Evolutionary conservation across 2,797 vertebrate species (phyloP).

Genomic region (Scolopax bukidnonensis): DNA sequence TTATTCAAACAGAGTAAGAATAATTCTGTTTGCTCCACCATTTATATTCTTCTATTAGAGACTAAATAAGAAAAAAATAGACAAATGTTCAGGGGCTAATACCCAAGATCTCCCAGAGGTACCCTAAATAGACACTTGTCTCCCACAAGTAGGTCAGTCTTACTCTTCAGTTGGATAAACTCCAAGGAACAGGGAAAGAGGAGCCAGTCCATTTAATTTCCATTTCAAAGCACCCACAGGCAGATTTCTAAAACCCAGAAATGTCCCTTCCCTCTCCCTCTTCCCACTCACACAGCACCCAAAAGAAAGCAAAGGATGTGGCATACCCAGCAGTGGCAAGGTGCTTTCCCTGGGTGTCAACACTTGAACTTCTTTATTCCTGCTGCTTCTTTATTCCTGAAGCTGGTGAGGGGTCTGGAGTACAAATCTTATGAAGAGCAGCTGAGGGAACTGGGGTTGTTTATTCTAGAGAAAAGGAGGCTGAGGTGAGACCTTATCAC

Average conservation of each 20-base stretch:
- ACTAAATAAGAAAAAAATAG: neutral
- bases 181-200: neutral
- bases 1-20: neutral
- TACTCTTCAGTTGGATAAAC: neutral
- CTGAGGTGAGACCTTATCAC: neutral
- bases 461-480: neutral
- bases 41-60: neutral
- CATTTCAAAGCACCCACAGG: neutral
- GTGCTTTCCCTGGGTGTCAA: neutral
- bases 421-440: neutral
- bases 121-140: neutral
- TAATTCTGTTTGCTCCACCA: neutral
- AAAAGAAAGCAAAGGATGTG: neutral
- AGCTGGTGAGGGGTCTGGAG: neutral
- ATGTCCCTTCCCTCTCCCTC: neutral
- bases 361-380: too few relatives aligned
- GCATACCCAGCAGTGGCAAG: rapidly evolving
- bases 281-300: neutral
- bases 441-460: neutral
- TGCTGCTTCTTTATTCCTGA: too few relatives aligned
- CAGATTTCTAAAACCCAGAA: neutral
- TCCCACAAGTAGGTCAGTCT: neutral
- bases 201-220: neutral
- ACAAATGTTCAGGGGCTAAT: neutral
- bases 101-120: neutral